A percentile compares a stretch with the other conserved stretches of the same genome.
These are phyloP conservation scores for Abramis brama DNA, from an alignment of 2,113 vertebrate species.

Conservation along the genomic window DNA sequence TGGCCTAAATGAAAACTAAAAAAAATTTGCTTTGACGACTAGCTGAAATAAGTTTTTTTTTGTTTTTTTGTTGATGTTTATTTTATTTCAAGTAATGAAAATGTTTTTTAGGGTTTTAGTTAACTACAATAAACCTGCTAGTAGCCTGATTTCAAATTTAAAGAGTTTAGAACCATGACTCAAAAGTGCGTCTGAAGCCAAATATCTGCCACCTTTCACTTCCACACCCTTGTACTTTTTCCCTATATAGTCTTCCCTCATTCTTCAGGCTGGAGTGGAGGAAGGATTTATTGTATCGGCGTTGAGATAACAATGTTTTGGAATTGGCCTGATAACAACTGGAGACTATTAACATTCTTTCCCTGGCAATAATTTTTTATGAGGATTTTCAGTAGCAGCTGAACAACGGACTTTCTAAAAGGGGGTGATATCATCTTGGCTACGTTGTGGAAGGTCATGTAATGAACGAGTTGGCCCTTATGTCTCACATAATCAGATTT, in stretches of 20 bases:
- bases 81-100: background rate
- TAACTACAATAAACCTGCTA: background rate
- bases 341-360: constrained; percentile 60
- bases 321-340: constrained; percentile 59
- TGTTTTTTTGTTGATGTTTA: background rate
- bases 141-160: constrained; percentile 33
- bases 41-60: background rate
- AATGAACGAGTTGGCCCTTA: constrained; percentile 26
- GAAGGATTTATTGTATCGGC: constrained; percentile 55
- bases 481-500: constrained; percentile 20
- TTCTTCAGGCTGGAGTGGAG: constrained; percentile 17
- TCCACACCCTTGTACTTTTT: constrained; percentile 24
- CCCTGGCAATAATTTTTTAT: constrained; percentile 55
- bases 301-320: constrained; percentile 62
- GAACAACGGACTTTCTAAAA: constrained; percentile 53
- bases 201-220: constrained; percentile 40
- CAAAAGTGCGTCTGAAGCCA: constrained; percentile 42
- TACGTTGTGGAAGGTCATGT: constrained; percentile 72
- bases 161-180: constrained; percentile 15
- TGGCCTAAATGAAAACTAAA: too few relatives aligned
- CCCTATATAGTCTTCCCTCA: constrained; percentile 18
- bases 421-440: constrained; percentile 65
- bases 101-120: background rate
- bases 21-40: background rate
- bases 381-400: constrained; percentile 62